A percentile compares a stretch with the other conserved stretches of the same genome.
Evolutionary conservation across 2,113 vertebrate species (phyloP).

Genomic region (Bos javanicus): DNA sequence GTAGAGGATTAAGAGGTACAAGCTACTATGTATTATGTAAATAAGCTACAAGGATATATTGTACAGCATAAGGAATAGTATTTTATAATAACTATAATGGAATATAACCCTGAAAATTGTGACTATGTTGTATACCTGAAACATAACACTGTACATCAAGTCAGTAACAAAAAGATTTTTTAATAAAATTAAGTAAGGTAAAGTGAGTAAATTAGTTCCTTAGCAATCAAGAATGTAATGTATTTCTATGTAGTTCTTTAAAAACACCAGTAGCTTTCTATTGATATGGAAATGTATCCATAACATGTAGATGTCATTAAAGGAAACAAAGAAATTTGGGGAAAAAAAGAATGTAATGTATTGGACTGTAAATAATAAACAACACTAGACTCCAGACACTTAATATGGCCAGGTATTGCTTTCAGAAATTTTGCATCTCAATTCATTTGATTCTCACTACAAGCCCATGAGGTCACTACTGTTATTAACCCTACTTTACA

Average conservation of each 20-base stretch:
- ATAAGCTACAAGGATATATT: background rate
- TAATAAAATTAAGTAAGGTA: background rate
- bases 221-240: background rate
- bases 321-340: background rate
- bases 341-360: background rate
- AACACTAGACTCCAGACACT: background rate
- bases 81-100: background rate
- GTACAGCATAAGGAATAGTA: background rate
- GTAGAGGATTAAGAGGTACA: background rate
- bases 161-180: background rate
- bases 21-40: background rate
- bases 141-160: background rate
- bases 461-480: background rate
- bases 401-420: background rate
- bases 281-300: background rate
- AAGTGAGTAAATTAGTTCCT: background rate
- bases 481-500: background rate
- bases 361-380: background rate
- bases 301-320: background rate
- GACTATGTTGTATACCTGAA: background rate
- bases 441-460: background rate
- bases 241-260: background rate
- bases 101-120: background rate
- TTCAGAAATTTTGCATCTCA: background rate
- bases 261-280: background rate